These are phyloP conservation scores for Drosophila punjabiensis DNA, from an alignment of 1,140 invertebrate species.

Conservation along the genomic window DNA sequence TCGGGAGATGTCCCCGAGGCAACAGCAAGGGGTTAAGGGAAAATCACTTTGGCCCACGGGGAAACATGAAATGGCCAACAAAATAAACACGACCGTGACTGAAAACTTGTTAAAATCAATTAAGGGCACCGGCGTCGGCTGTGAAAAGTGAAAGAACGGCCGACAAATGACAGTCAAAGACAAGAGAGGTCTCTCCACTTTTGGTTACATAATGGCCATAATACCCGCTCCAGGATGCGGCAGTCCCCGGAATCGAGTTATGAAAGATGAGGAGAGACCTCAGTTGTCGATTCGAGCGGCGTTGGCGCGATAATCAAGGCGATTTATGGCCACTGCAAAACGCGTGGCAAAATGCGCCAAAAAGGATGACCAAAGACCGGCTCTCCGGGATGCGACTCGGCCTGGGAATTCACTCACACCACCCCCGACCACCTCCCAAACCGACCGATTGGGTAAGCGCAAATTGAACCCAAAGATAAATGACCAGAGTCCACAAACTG, in stretches of 20 bases:
- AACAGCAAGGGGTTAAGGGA: slow-evolving; percentile 38
- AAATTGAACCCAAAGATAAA: slow-evolving; percentile 78
- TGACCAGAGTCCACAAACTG: slow-evolving; percentile 59
- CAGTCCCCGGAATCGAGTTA: slow-evolving; percentile 44
- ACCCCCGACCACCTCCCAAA: not conserved
- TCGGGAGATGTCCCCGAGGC: not conserved
- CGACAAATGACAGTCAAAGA: slow-evolving; percentile 55
- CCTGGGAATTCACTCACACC: slow-evolving; percentile 24
- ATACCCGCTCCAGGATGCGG: slow-evolving; percentile 33
- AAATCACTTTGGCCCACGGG: slow-evolving; percentile 32
- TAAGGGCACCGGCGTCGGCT: slow-evolving; percentile 46
- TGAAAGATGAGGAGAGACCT: slow-evolving; percentile 57
- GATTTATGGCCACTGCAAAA: slow-evolving; percentile 70
- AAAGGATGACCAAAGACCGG: slow-evolving; percentile 64
- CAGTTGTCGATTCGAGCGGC: slow-evolving; percentile 48
- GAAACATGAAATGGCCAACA: slow-evolving; percentile 47
- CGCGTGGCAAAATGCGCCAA: slow-evolving; percentile 61
- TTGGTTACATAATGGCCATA: slow-evolving; percentile 46
- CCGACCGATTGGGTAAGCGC: slow-evolving; percentile 72
- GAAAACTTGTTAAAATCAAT: slow-evolving; percentile 72
- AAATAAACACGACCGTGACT: slow-evolving; percentile 35
- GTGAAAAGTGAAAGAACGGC: slow-evolving; percentile 68
- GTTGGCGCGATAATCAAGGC: slow-evolving; percentile 73
- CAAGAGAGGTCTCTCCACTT: slow-evolving; percentile 13
- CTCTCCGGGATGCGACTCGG: slow-evolving; percentile 19